Percentiles rank a stretch among this genome's conserved stretches.
Conservation (phyloP, 2,888 invertebrate genomes). For the Brachypterus glaber region DNA sequence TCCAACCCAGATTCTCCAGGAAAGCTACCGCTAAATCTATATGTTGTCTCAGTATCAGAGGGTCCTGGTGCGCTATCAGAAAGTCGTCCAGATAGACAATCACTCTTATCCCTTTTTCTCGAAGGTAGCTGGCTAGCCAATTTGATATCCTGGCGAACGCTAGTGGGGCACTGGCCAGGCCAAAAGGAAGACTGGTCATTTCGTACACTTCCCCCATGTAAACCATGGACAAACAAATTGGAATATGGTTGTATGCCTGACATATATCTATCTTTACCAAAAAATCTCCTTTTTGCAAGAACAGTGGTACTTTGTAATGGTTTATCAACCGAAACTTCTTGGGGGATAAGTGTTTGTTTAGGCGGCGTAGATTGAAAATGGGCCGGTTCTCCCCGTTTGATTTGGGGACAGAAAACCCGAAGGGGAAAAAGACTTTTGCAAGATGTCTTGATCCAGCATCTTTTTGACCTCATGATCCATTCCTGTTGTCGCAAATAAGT, state of each 20-base stretch:
- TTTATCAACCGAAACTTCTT: constrained; percentile 14
- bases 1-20: constrained; percentile 11
- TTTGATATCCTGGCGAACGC: constrained; percentile 23
- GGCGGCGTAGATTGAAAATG: constrained; percentile 13
- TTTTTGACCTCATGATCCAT: constrained; percentile 11
- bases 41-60: constrained; percentile 1
- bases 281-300: constrained; percentile 12
- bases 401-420: constrained; percentile 13
- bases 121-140: constrained; percentile 21
- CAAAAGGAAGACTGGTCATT: too few species aligned
- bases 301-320: constrained; percentile 11
- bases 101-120: constrained; percentile 16
- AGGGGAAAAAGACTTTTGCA: constrained; percentile 5
- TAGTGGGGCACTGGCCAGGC: too few species aligned
- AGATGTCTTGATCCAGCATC: constrained; percentile 10
- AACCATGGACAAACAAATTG: constrained; percentile 14
- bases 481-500: constrained; percentile 8
- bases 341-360: constrained; percentile 14
- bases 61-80: constrained; percentile 10
- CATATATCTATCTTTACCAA: constrained; percentile 12
- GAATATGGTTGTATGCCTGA: constrained; percentile 16
- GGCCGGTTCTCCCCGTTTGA: constrained; percentile 12
- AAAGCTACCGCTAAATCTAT: background rate
- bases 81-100: constrained; percentile 25
- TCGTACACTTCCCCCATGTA: constrained; percentile 9